Base-by-base conservation (phyloP, 2,113 vertebrate species). In the Ranitomeya variabilis region DNA sequence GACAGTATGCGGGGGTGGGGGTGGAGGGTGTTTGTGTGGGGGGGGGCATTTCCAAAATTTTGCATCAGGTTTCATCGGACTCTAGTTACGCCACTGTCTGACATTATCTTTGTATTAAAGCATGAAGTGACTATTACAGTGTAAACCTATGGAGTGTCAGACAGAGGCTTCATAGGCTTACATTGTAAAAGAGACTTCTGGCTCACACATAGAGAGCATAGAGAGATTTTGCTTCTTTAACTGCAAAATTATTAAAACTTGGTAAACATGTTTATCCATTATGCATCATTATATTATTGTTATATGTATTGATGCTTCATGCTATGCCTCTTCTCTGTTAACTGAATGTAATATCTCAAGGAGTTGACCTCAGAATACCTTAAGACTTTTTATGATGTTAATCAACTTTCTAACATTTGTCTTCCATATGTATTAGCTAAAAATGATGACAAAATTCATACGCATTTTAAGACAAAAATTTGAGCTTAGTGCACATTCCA, bases 391-490 rank as follows among this genome's bases (percentile, higher is more conserved):
- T 7, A n/a, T 55, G 10, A 12, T n/a, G 21, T 55, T 14, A 59
- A 23, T 9, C 54, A 79, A 57, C 57, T 80, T n/a, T 57, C 23
- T 59, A 57, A 37, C 69, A 71, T 71, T 71, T 76, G 73, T 76
- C 37, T 76, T 76, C 80, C 57, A 81, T 81, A 81, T 81, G 59
- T 62, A 31, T 19, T 45, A 81, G 57, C 57, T 62, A 45, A 62
- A 31, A 62, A 81, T 62, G 11, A 57, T 62, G 80, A 81, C 18
- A 62, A 37, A 18, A 10, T 19, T 76, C 9, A 51, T 52, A 16
- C 4, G 13, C 59, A 60, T 7, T 45, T 81, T 62, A 37, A 59
- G 16, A 81, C 59, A 81, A 45, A 45, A 45, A 18, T 45, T 26
- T 62, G 16, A 81, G 23, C 80, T 21, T 6, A 45, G 9, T 19